Evolutionary conservation across 2,888 invertebrate species (phyloP).

Genomic region (Lycocerus yunnanus): DNA sequence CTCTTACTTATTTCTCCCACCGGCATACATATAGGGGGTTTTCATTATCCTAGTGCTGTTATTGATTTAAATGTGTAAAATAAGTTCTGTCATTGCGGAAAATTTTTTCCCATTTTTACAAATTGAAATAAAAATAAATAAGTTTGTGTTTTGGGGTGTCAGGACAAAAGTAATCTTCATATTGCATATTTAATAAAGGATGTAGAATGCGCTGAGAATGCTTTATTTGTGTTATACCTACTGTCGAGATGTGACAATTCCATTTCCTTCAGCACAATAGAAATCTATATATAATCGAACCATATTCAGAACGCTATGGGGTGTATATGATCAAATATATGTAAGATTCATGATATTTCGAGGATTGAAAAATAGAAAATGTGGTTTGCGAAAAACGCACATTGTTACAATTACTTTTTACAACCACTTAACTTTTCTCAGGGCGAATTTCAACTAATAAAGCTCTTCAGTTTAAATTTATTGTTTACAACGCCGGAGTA

Average conservation of each 20-base stretch:
- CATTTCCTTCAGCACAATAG: conserved; percentile 34
- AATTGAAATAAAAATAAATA: neutral
- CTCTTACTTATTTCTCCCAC: neutral
- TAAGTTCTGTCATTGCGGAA: neutral
- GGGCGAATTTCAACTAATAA: neutral
- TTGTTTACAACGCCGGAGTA: neutral
- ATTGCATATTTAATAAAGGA: conserved; percentile 34
- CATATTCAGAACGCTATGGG: conserved; percentile 25
- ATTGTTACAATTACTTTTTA: neutral
- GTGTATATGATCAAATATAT: conserved; percentile 20
- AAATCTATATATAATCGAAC: conserved; percentile 34
- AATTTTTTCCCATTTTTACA: neutral
- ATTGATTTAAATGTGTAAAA: neutral
- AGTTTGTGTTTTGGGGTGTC: conserved; percentile 12
- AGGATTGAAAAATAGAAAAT: conserved; percentile 6
- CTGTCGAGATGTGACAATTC: conserved; percentile 35
- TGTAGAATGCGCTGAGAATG: conserved; percentile 29
- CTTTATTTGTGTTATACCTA: conserved; percentile 29
- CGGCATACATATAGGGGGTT: neutral
- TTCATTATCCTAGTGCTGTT: neutral
- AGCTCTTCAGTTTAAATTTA: neutral
- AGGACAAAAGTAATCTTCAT: conserved; percentile 30
- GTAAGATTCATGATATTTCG: conserved; percentile 20
- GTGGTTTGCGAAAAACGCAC: neutral
- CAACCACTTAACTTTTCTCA: neutral